Evolutionary conservation across 2,113 vertebrate species (phyloP).

Genomic region (Neodontobutis hainanensis): DNA sequence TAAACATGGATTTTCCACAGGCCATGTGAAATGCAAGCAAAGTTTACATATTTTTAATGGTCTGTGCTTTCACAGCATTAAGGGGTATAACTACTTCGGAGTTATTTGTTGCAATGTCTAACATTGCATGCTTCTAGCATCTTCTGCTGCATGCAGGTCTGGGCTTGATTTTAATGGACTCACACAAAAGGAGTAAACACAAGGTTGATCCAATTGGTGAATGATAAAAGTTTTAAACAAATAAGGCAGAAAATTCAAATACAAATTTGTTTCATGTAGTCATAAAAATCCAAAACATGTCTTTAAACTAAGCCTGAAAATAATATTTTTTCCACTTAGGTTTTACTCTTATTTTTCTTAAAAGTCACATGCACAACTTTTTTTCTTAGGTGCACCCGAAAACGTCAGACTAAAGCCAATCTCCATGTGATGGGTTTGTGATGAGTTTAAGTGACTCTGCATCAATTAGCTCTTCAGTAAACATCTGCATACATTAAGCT

Average conservation of each 20-base stretch:
- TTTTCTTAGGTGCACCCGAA: too few relatives aligned
- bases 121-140: not conserved
- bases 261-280: not conserved
- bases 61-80: not conserved
- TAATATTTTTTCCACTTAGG: too few relatives aligned
- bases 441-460: too few relatives aligned
- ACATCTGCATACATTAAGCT: too few relatives aligned
- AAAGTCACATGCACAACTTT: too few relatives aligned
- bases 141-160: not conserved
- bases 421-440: too few relatives aligned
- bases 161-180: not conserved
- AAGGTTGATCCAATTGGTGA: not conserved
- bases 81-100: not conserved
- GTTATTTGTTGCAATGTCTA: not conserved
- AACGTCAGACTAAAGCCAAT: too few relatives aligned
- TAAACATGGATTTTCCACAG: not conserved
- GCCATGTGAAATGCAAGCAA: not conserved
- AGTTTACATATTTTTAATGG: not conserved
- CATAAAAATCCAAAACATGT: too few relatives aligned
- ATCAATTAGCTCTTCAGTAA: too few relatives aligned
- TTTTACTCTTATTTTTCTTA: too few relatives aligned
- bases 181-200: not conserved
- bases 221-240: not conserved
- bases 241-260: not conserved
- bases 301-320: too few relatives aligned